Evolutionary conservation across 2,113 vertebrate genomes (phyloP).

Genomic region (Physeter macrocephalus): DNA sequence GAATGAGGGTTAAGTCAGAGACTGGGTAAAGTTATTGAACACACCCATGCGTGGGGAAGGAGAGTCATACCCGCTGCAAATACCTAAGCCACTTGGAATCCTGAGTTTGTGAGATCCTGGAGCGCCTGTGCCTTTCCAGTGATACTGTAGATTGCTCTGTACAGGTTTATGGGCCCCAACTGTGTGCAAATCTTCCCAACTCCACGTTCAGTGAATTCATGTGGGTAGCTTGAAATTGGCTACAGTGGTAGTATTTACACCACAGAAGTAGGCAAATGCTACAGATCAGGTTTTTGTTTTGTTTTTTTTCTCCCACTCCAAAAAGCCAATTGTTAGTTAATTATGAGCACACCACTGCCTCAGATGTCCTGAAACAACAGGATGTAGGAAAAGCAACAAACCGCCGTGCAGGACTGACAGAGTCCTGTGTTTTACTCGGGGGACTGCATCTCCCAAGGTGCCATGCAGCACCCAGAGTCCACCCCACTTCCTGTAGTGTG

Average conservation of each 20-base stretch:
- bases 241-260: neutral
- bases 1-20: neutral
- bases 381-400: neutral
- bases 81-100: neutral
- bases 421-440: rapidly evolving
- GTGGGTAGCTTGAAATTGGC: neutral
- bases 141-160: rapidly evolving
- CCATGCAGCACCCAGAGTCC: rapidly evolving
- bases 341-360: neutral
- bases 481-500: neutral
- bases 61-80: neutral
- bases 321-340: neutral
- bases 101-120: neutral
- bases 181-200: neutral
- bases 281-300: neutral
- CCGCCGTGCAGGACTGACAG: rapidly evolving
- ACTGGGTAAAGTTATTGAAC: too few relatives aligned
- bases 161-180: rapidly evolving
- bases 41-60: neutral
- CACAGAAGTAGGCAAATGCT: neutral
- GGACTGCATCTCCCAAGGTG: neutral
- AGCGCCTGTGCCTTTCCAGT: neutral
- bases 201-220: neutral
- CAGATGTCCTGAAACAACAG: neutral
- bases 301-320: rapidly evolving